These are phyloP conservation scores for Rhadina sibilatrix DNA, from an alignment of 2,113 vertebrate genomes.

Conservation along the genomic window DNA sequence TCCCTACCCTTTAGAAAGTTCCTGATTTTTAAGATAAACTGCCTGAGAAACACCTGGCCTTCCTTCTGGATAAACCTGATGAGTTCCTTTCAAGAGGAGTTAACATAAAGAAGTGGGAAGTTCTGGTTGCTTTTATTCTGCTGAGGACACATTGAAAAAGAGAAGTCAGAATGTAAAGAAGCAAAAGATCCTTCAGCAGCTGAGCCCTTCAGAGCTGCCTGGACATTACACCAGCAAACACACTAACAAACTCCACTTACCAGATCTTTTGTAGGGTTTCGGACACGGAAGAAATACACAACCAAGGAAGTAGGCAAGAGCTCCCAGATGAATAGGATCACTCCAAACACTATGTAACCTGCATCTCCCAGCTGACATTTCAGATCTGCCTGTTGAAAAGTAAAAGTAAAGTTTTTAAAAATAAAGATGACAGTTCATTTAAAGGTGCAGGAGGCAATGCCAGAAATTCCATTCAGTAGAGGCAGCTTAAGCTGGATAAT, in stretches of 20 bases:
- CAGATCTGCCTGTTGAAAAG: constrained; percentile 86
- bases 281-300: constrained; percentile 95
- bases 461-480: not conserved
- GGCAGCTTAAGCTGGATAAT: not conserved
- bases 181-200: not conserved
- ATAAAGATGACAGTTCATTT: not conserved
- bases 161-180: not conserved
- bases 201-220: not conserved
- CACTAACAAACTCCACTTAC: constrained; percentile 70
- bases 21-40: not conserved
- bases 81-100: not conserved
- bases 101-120: not conserved
- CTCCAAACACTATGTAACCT: constrained; percentile 91
- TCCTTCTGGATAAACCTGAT: not conserved
- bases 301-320: constrained; percentile 94
- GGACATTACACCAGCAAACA: not conserved
- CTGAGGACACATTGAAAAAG: not conserved
- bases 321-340: constrained; percentile 95
- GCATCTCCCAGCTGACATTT: constrained; percentile 89
- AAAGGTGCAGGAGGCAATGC: not conserved
- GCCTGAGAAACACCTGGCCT: not conserved
- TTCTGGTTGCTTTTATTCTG: not conserved
- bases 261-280: constrained; percentile 83
- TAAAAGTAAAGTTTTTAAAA: not conserved
- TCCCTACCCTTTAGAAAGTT: not conserved